Base-by-base conservation (phyloP, 1,140 invertebrate species). In the Capitella teleta region DNA sequence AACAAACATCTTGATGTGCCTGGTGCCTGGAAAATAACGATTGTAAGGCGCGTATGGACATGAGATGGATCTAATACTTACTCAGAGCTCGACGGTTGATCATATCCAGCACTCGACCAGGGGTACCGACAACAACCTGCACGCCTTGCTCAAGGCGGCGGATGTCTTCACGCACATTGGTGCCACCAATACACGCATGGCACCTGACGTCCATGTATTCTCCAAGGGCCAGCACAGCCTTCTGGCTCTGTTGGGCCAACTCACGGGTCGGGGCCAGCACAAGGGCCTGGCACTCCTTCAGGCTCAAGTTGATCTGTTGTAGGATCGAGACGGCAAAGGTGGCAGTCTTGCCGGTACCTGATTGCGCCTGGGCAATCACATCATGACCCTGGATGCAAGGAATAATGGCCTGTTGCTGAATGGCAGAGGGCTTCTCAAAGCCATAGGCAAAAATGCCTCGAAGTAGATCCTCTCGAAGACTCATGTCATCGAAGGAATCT, bases 371-470 rank as follows among this genome's bases (percentile, higher is more conserved):
- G 63, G 95, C 95, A 77, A 99, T 98, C 26, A 97, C 94, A 78
- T 99, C 95, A 63, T 82, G 83, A 28, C 44, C 24, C 36, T 49
- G 24, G n/a, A 96, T 87, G 74, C 93, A 98, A 34, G 96, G 96
- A 70, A 96, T 83, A 68, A 99, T 98, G 57, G 95, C 96, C 66
- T 95, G 81, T 69, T 98, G 94, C 72, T 99, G 96, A 74, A 99
- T 99, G 59, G 95, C 93, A 10, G 96, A 99, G 52, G 96, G 96
- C 69, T 97, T 97, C 74, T 99, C 96, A 77, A 99, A 99, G 83
- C 96, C 96, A 79, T 98, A 98, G 56, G 90, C 91, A 74, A 98
- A 99, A 61, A 99, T 98, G 74, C 96, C 96, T 73, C 95, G 79
- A 16, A 98, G 76, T 28, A 99, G 79, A 67, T 92, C 85, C 59